Conservation (phyloP, 2,113 vertebrate genomes). For the Rissa tridactyla region DNA sequence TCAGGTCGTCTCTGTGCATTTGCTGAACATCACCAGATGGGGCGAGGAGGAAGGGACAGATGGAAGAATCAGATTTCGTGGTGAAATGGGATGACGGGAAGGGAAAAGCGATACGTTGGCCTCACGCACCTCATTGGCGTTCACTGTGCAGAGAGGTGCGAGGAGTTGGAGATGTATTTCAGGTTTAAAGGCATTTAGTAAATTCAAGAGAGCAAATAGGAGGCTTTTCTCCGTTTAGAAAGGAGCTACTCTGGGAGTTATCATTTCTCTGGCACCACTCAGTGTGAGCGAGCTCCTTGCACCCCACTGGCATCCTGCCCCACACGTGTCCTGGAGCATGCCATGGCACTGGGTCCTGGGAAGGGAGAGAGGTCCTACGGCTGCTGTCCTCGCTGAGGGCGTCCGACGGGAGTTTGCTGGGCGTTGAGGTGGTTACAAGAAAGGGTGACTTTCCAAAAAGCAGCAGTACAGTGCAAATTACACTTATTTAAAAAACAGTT, state of each 20-base stretch:
- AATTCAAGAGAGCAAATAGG: background rate
- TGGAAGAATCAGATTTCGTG: background rate
- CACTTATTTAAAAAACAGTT: background rate
- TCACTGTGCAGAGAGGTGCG: background rate
- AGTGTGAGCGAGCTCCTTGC: background rate
- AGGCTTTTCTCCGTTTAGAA: background rate
- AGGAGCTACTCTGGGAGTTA: background rate
- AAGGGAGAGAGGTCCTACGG: background rate
- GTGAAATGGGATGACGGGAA: background rate
- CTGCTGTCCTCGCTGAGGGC: accelerated
- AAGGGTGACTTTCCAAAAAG: background rate
- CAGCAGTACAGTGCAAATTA: background rate
- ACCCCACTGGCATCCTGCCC: too few species aligned
- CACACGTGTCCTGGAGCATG: accelerated
- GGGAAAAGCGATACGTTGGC: background rate
- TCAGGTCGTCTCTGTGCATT: background rate
- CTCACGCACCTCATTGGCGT: background rate
- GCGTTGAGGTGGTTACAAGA: accelerated
- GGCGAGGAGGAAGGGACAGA: background rate
- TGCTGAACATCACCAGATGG: background rate
- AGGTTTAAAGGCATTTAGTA: background rate
- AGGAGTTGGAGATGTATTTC: background rate
- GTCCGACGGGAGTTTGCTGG: accelerated
- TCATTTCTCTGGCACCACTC: accelerated
- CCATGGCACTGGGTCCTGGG: background rate